Percentiles rank a stretch among this genome's conserved stretches.
Evolutionary conservation across 2,113 vertebrate genomes (phyloP).

Genomic region (Microcebus lehilahytsara): DNA sequence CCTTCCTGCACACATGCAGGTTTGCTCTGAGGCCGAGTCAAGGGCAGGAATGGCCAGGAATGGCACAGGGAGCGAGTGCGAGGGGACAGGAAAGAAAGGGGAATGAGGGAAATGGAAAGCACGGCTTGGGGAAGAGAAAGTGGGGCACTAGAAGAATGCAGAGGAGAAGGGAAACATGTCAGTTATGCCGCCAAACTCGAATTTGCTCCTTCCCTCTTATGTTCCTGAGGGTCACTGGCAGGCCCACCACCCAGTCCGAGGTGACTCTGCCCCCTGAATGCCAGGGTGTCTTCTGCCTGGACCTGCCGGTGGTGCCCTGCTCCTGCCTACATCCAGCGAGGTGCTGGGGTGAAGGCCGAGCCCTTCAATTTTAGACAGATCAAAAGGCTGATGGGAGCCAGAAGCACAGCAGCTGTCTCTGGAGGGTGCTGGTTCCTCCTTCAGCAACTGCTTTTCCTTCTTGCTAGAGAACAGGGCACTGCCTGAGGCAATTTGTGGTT

Average conservation of each 20-base stretch:
- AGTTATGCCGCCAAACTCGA: neutral
- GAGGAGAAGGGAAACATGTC: neutral
- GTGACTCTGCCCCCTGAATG: neutral
- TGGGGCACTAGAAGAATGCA: neutral
- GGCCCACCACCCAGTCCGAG: neutral
- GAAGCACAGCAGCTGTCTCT: neutral
- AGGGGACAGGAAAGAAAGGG: neutral
- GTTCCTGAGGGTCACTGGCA: neutral
- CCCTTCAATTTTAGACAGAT: conserved; percentile 67
- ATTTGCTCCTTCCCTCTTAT: neutral
- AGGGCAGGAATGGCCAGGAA: neutral
- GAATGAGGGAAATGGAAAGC: neutral
- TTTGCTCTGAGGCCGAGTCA: neutral
- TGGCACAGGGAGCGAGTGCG: neutral
- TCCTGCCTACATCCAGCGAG: neutral
- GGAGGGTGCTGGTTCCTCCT: neutral
- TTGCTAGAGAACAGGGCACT: neutral
- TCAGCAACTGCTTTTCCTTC: neutral
- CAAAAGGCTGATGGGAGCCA: conserved; percentile 35
- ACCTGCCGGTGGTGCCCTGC: neutral
- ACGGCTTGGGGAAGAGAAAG: neutral
- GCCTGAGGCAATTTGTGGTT: neutral
- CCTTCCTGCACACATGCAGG: neutral
- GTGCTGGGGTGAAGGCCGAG: neutral
- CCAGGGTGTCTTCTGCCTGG: neutral